Conservation (phyloP, 2,113 vertebrate species). For the Corythornis vintsioides region DNA sequence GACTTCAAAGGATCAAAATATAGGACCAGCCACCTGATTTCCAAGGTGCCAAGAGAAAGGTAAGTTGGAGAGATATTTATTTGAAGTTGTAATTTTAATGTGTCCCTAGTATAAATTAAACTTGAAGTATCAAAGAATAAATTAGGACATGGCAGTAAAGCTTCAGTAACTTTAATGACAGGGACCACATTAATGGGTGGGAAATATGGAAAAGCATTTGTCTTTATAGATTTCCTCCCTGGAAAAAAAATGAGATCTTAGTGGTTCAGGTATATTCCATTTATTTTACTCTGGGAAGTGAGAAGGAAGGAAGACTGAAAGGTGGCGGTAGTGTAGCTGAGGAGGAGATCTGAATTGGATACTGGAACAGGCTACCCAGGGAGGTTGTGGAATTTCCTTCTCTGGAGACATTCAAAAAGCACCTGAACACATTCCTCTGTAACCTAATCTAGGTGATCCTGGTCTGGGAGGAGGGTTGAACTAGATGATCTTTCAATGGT, state of each 20-base stretch:
- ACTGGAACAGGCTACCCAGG: too few relatives aligned
- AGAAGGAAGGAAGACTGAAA: neutral
- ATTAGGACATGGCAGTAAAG: neutral
- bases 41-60: neutral
- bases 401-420: too few relatives aligned
- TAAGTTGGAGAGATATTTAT: neutral
- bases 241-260: neutral
- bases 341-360: neutral
- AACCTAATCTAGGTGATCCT: too few relatives aligned
- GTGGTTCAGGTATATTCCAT: neutral
- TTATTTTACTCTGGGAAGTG: neutral
- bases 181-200: neutral
- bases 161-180: neutral
- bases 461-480: too few relatives aligned
- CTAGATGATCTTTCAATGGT: too few relatives aligned
- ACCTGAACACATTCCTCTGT: too few relatives aligned
- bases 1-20: neutral
- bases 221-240: neutral
- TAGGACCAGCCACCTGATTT: neutral
- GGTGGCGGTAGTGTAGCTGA: neutral
- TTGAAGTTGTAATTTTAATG: neutral
- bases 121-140: neutral
- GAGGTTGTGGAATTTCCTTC: too few relatives aligned
- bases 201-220: neutral
- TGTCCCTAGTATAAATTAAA: neutral